phyloP scores from a whole-genome alignment of 2,888 invertebrate species.

The Pseudococcus jackbeardsleyi region DNA sequence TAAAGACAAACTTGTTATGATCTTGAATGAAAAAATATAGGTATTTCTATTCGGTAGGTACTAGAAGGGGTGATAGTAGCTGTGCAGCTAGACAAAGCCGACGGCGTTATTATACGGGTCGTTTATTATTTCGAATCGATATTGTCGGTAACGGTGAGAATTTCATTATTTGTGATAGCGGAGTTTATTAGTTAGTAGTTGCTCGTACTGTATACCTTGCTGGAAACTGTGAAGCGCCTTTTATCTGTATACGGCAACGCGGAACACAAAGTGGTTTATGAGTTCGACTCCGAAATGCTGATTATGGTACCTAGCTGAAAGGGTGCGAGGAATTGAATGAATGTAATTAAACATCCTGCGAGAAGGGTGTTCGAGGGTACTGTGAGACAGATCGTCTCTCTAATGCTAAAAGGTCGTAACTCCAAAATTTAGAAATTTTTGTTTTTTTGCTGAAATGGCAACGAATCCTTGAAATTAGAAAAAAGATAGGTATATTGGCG shows the following conservation, averaged over 20 bases:
- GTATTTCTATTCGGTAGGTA: neutral
- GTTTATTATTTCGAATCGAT: slow-evolving; percentile 50
- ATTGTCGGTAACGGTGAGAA: slow-evolving; percentile 31
- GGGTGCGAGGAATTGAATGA: neutral
- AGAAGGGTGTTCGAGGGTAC: too few relatives aligned
- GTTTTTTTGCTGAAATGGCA: too few relatives aligned
- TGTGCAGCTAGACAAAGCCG: neutral
- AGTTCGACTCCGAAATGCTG: slow-evolving; percentile 21
- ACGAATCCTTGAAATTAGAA: too few relatives aligned
- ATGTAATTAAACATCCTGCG: neutral
- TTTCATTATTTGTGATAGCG: slow-evolving; percentile 37
- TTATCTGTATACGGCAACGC: neutral
- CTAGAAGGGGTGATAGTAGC: neutral
- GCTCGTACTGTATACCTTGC: neutral
- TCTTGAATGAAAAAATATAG: slow-evolving; percentile 15
- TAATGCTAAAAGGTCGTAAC: too few relatives aligned
- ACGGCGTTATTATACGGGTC: slow-evolving; percentile 30
- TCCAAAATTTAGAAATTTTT: too few relatives aligned
- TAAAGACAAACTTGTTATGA: slow-evolving; percentile 48
- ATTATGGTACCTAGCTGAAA: neutral
- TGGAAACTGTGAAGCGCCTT: neutral
- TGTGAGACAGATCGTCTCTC: too few relatives aligned
- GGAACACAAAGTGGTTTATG: neutral
- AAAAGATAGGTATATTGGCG: too few relatives aligned
- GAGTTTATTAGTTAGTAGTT: neutral